A percentile compares a stretch with the other conserved stretches of the same genome.
Evolutionary conservation across 2,888 invertebrate species (phyloP).

Genomic region (Pseudoips prasinana): DNA sequence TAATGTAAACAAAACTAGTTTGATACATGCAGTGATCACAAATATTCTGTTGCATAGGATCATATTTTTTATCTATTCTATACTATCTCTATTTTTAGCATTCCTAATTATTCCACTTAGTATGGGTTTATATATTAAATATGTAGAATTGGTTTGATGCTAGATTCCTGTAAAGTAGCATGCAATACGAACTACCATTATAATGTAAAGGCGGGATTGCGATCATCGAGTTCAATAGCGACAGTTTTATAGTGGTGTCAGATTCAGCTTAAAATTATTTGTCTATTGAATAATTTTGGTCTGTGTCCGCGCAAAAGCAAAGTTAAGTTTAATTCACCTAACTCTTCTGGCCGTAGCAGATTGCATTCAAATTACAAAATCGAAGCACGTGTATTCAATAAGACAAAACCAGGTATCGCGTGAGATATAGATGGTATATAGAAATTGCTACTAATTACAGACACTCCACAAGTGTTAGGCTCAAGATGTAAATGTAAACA

Average conservation of each 20-base stretch:
- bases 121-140: background rate
- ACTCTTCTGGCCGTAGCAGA: constrained; percentile 54
- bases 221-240: constrained; percentile 70
- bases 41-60: no score
- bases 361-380: constrained; percentile 62
- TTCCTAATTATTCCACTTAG: no score
- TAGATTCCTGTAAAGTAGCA: constrained; percentile 48
- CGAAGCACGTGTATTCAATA: constrained; percentile 65
- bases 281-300: constrained; percentile 12
- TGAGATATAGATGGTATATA: constrained; percentile 55
- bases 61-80: background rate
- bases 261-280: constrained; percentile 6
- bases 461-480: constrained; percentile 68
- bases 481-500: constrained; percentile 53
- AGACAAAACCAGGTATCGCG: constrained; percentile 55
- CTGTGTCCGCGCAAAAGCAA: constrained; percentile 58
- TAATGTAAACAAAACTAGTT: background rate
- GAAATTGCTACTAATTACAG: constrained; percentile 62
- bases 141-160: constrained; percentile 11
- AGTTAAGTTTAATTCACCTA: constrained; percentile 26
- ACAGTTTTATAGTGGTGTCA: constrained; percentile 12
- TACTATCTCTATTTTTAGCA: background rate
- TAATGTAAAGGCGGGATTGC: constrained; percentile 73
- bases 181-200: constrained; percentile 63
- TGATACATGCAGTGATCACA: constrained; percentile 22